These are phyloP conservation scores for Hofmannophila pseudospretella DNA, from an alignment of 2,888 invertebrate genomes.

Conservation along the genomic window DNA sequence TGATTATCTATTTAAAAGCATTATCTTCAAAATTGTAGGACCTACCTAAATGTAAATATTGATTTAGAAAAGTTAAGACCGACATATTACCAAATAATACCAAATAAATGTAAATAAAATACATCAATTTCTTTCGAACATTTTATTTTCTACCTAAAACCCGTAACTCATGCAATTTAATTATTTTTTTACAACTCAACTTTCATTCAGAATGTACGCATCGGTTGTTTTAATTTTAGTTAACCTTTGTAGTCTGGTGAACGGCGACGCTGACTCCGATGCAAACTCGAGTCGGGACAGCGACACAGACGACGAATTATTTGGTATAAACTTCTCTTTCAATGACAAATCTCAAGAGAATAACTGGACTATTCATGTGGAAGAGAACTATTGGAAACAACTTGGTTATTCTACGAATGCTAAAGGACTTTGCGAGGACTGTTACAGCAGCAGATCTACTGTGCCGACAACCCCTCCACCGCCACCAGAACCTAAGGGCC, in stretches of 20 bases:
- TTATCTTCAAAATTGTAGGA: too few relatives aligned
- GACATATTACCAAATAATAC: too few relatives aligned
- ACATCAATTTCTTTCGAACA: too few relatives aligned
- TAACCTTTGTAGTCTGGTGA: neutral
- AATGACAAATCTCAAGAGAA: neutral
- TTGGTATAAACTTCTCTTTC: neutral
- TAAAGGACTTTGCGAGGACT: neutral
- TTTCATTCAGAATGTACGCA: neutral
- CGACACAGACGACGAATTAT: neutral
- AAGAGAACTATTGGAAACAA: neutral
- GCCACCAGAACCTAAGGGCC: constrained; percentile 26
- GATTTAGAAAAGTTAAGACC: too few relatives aligned
- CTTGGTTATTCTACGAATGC: neutral
- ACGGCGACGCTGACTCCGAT: neutral
- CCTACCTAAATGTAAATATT: too few relatives aligned
- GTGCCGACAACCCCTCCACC: neutral
- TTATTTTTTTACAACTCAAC: neutral
- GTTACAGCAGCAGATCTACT: neutral
- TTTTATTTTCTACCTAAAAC: neutral
- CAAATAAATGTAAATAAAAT: too few relatives aligned
- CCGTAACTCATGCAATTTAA: neutral
- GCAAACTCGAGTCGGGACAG: too few relatives aligned
- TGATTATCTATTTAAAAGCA: neutral
- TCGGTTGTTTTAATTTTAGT: neutral
- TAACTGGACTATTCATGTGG: neutral